Base-by-base conservation (phyloP, 2,888 invertebrate species). In the Drosophila aldrichi region DNA sequence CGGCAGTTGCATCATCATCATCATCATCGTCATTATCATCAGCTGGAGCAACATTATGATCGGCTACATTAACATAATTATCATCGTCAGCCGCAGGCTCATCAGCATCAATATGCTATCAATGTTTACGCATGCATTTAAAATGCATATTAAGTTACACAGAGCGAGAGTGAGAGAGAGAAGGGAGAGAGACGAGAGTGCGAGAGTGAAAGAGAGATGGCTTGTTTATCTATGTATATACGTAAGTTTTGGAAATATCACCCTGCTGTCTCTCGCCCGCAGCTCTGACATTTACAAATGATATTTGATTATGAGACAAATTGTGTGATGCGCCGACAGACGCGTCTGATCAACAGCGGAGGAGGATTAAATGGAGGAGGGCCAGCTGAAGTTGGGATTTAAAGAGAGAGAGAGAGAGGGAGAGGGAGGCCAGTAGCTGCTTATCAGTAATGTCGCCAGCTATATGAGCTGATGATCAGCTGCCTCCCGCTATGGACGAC, bases 251-350 rank as follows among this genome's bases (percentile, higher is more conserved):
- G 40, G 56, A 48, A 60, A 59, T 65, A 55, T 64, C 60, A 71
- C 72, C 77, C 77, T 46, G 32, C 22, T 34, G 52, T 6, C 69
- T 61, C 61, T 66, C 79, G 75, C 75, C 81, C 74, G 73, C 79
- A 77, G 79, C 44, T 59, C 73, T 82, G 89, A 87, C 89, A 84
- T 79, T 82, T 74, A 89, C 87, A 90, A 89, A 89, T 89, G 89
- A 90, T 81, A 83, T 89, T 89, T 87, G 90, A 88, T 90, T 90
- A 79, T 72, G 82, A 86, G 89, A 89, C 89, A 90, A 89, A 90
- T 89, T 89, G 81, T 87, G 41, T 75, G 77, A 81, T 75, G 88
- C 81, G 80, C 81, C 84, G 87, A 72, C 73, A 74, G 66, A 64
- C 65, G 44, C 61, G 43, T 46, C 46, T 55, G 62, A 66, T 80